A percentile compares a stretch with the other conserved stretches of the same genome.
Conservation (phyloP, 2,888 invertebrate genomes). For the Polylopha cassiicola region DNA sequence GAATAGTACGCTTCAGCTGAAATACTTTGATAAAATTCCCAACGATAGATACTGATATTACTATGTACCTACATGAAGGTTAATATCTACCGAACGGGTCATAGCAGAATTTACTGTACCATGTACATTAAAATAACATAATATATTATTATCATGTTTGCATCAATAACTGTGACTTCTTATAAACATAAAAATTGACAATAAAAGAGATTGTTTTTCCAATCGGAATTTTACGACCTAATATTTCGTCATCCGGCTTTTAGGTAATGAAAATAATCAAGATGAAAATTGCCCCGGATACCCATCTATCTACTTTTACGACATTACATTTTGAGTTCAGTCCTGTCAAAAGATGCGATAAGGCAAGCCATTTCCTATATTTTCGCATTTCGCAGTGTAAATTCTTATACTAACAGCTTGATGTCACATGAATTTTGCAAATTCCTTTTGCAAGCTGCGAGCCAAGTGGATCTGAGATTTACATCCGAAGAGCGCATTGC, state of each 20-base stretch:
- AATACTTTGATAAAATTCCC: slow-evolving; percentile 59
- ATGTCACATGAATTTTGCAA: slow-evolving; percentile 68
- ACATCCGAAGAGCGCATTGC: slow-evolving; percentile 39
- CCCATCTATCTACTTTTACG: too few species aligned
- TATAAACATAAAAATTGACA: too few species aligned
- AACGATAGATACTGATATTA: slow-evolving; percentile 33
- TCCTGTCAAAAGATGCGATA: slow-evolving; percentile 29
- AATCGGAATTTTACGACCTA: too few species aligned
- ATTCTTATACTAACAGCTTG: slow-evolving; percentile 56
- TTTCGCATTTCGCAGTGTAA: slow-evolving; percentile 50
- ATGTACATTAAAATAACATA: too few species aligned
- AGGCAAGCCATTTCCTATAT: slow-evolving; percentile 36
- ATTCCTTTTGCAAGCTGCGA: slow-evolving; percentile 46
- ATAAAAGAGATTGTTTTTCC: too few species aligned
- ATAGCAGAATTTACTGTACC: slow-evolving; percentile 8
- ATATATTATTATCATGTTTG: too few species aligned
- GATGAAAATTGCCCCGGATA: too few species aligned
- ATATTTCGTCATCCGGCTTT: too few species aligned
- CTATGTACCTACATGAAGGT: slow-evolving; percentile 42
- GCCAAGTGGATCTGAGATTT: slow-evolving; percentile 52
- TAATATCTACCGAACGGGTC: slow-evolving; percentile 23
- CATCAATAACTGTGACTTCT: too few species aligned
- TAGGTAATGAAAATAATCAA: too few species aligned
- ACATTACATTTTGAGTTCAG: too few species aligned
- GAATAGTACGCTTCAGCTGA: slow-evolving; percentile 34